phyloP scores from a whole-genome alignment of 2,888 invertebrate genomes.

The Parochlus steinenii region DNA sequence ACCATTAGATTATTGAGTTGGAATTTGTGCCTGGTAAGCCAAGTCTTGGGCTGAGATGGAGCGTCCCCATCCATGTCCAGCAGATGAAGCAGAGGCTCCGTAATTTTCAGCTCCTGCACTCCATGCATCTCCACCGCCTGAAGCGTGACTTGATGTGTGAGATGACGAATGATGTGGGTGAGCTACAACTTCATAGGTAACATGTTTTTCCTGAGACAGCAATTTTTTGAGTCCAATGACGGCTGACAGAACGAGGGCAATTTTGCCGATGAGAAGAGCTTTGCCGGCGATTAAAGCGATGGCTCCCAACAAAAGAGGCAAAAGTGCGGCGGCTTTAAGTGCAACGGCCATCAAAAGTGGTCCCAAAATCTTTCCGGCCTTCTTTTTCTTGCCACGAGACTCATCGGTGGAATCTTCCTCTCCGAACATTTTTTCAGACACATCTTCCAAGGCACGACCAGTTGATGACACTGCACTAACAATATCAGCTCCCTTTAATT shows the following conservation, averaged over 20 bases:
- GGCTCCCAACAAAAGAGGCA: constrained; percentile 62
- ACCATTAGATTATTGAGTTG: too few relatives aligned
- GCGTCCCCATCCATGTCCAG: constrained; percentile 56
- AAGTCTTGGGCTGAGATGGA: constrained; percentile 57
- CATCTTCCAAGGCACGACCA: constrained; percentile 63
- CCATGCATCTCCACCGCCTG: constrained; percentile 35
- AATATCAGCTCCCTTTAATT: constrained; percentile 70
- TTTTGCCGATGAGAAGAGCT: constrained; percentile 67
- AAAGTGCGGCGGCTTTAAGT: constrained; percentile 59
- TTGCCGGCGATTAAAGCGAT: constrained; percentile 76
- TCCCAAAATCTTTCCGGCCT: constrained; percentile 60
- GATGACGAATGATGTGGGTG: constrained; percentile 64
- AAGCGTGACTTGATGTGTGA: constrained; percentile 47
- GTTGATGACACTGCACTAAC: constrained; percentile 63
- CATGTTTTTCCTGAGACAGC: constrained; percentile 64
- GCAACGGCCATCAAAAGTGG: constrained; percentile 59
- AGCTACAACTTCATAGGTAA: constrained; percentile 73
- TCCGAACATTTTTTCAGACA: constrained; percentile 44
- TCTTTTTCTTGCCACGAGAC: constrained; percentile 68
- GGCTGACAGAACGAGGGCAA: constrained; percentile 65
- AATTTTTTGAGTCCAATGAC: constrained; percentile 74
- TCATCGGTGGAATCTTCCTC: constrained; percentile 41
- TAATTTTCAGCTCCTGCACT: constrained; percentile 34
- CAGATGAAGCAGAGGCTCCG: constrained; percentile 46
- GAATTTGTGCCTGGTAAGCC: constrained; percentile 64